phyloP scores from a whole-genome alignment of 2,113 vertebrate species.

The Coptodon rendalli region DNA sequence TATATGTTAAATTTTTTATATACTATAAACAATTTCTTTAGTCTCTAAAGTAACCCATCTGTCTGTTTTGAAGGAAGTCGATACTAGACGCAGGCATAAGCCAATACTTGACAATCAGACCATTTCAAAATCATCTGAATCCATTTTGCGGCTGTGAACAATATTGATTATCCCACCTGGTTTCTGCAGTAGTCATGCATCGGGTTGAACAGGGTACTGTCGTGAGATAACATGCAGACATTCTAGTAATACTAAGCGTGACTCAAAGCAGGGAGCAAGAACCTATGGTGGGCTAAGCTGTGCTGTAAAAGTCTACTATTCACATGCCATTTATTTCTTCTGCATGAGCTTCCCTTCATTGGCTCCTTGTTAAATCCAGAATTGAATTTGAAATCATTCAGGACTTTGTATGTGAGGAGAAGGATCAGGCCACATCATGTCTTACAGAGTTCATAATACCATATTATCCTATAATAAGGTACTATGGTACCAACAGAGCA shows the following conservation, averaged over 20 bases:
- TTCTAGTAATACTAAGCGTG: background rate
- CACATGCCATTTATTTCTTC: background rate
- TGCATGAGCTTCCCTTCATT: background rate
- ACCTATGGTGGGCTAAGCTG: background rate
- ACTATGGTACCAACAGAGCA: background rate
- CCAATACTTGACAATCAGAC: background rate
- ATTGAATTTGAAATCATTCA: background rate
- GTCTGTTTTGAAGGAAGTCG: background rate
- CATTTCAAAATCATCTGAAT: background rate
- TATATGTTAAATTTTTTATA: background rate
- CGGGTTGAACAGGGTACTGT: background rate
- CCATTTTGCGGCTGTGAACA: background rate
- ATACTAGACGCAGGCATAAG: background rate
- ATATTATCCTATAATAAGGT: background rate
- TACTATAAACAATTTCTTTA: background rate
- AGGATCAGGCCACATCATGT: background rate
- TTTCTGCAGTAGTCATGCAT: background rate
- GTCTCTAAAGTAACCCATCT: background rate
- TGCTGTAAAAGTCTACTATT: background rate
- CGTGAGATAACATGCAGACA: background rate
- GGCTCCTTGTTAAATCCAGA: background rate
- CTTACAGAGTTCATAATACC: background rate
- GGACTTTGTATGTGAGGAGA: background rate
- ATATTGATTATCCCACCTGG: background rate
- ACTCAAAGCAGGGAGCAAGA: background rate